Conservation (phyloP, 2,113 vertebrate species). For the Pitta sordida region DNA sequence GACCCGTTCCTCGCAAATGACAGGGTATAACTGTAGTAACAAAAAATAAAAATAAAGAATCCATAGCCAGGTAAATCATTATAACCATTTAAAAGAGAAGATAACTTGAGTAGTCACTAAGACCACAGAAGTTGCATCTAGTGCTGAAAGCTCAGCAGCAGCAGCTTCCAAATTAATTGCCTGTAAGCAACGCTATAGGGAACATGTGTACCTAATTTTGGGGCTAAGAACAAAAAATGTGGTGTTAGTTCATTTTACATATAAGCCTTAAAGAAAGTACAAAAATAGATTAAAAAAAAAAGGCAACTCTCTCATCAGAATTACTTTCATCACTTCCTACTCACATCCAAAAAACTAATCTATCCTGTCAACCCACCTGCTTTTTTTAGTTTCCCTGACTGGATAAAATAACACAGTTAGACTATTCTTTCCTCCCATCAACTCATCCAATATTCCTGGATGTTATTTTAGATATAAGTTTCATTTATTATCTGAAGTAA, state of each 20-base stretch:
- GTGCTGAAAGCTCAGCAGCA: neutral
- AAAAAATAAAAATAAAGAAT: neutral
- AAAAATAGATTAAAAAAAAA: neutral
- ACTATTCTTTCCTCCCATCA: neutral
- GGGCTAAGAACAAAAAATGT: neutral
- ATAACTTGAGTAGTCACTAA: neutral
- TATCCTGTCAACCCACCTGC: neutral
- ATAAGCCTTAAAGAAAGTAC: neutral
- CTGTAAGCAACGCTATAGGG: neutral
- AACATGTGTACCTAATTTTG: neutral
- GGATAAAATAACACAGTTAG: neutral
- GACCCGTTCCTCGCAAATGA: too few species aligned
- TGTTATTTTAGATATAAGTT: slow-evolving; percentile 32
- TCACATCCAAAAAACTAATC: slow-evolving; percentile 1
- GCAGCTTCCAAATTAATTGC: neutral
- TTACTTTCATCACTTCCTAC: slow-evolving; percentile 22
- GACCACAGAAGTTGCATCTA: neutral
- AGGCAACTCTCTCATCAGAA: neutral
- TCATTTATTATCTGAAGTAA: slow-evolving; percentile 44
- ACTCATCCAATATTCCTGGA: neutral
- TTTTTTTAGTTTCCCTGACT: neutral
- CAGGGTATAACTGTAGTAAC: too few species aligned
- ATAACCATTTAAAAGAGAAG: neutral
- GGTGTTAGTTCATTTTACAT: neutral
- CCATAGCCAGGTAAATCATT: neutral